A percentile compares a stretch with the other conserved stretches of the same genome.
Conservation (phyloP, 2,113 vertebrate genomes). For the Mobula birostris region DNA sequence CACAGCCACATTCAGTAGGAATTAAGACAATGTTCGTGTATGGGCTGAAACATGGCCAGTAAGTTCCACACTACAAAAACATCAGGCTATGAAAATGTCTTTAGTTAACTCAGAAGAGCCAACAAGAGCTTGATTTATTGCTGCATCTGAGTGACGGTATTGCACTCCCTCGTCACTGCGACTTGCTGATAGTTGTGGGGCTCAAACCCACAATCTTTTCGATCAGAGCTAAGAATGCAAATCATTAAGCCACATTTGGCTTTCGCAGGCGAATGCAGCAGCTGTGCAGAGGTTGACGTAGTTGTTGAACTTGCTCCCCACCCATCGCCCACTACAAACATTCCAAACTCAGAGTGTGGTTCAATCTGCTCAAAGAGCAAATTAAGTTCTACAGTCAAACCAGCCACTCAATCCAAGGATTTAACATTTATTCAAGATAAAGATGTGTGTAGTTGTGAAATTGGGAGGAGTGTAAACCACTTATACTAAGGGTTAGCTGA, state of each 20-base stretch:
- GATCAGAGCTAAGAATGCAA: too few species aligned
- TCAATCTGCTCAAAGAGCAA: background rate
- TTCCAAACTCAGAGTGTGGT: background rate
- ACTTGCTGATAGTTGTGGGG: background rate
- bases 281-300: background rate
- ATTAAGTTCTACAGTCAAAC: background rate
- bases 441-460: background rate
- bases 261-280: background rate
- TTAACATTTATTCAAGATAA: background rate
- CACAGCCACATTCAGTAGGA: too few species aligned
- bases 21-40: too few species aligned
- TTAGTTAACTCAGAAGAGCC: too few species aligned
- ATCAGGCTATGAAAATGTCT: too few species aligned
- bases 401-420: background rate
- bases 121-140: background rate
- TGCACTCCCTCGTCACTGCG: too few species aligned
- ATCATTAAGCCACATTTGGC: too few species aligned
- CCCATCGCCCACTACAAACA: background rate
- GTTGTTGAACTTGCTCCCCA: background rate
- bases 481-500: background rate
- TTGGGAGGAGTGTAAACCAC: background rate
- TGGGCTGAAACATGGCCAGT: too few species aligned
- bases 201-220: background rate
- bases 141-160: background rate
- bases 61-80: too few species aligned